Conservation (phyloP, 2,797 vertebrate species). For the Tympanoctomys barrerae region DNA sequence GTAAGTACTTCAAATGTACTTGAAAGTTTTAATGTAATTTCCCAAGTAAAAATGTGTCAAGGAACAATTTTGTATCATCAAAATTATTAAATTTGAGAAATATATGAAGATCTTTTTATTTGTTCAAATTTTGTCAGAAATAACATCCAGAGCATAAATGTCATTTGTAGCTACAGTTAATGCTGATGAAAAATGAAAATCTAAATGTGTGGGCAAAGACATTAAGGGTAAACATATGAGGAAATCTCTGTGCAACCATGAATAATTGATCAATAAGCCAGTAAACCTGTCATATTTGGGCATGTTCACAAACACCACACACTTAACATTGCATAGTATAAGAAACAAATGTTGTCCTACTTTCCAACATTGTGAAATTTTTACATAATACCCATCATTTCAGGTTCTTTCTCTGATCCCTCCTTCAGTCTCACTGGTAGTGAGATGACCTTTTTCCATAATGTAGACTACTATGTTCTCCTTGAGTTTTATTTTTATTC, state of each 20-base stretch:
- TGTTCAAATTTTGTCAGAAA: not conserved
- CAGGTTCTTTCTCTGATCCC: not conserved
- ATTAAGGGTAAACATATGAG: not conserved
- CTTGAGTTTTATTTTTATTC: not conserved
- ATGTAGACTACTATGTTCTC: not conserved
- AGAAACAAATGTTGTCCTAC: not conserved
- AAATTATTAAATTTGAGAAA: not conserved
- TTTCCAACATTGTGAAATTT: not conserved
- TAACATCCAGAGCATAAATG: not conserved
- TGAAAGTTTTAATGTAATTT: not conserved
- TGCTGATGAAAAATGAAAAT: not conserved
- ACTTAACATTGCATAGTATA: too few relatives aligned
- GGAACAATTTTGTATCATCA: not conserved
- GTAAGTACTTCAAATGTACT: not conserved
- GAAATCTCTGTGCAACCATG: not conserved
- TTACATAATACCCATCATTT: not conserved
- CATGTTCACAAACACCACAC: not conserved
- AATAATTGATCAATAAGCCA: not conserved
- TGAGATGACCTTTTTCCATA: not conserved
- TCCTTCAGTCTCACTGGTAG: not conserved
- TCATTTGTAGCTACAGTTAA: not conserved
- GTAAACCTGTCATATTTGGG: too few relatives aligned
- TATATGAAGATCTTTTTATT: not conserved
- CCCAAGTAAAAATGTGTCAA: not conserved
- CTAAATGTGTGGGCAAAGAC: not conserved